phyloP scores from a whole-genome alignment of 2,113 vertebrate species.

The Scalopus aquaticus region DNA sequence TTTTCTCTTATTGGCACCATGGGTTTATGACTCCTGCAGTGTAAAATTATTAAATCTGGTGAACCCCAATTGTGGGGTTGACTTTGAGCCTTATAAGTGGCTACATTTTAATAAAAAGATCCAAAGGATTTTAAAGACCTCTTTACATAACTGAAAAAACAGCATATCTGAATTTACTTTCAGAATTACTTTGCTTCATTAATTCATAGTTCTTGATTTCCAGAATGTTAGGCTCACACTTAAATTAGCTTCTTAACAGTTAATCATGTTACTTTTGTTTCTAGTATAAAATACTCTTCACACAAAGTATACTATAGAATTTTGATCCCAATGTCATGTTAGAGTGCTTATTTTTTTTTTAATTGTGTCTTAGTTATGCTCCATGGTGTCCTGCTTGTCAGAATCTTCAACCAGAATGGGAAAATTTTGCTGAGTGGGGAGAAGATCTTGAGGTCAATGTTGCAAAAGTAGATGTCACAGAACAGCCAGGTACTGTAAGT shows the following conservation, averaged over 20 bases:
- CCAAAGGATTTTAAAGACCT: constrained; percentile 15
- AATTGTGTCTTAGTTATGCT: constrained; percentile 88
- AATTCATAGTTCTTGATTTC: neutral
- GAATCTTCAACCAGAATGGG: constrained; percentile 95
- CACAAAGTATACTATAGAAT: neutral
- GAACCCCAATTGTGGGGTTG: neutral
- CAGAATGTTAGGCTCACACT: neutral
- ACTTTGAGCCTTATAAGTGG: neutral
- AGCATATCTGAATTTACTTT: neutral
- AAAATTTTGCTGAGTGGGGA: constrained; percentile 95
- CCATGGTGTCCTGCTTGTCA: constrained; percentile 98
- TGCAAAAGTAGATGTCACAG: constrained; percentile 97
- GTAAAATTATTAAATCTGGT: constrained; percentile 41
- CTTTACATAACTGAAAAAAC: constrained; percentile 4
- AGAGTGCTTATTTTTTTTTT: neutral
- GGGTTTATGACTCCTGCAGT: neutral
- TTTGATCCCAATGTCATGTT: neutral
- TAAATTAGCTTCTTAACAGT: neutral
- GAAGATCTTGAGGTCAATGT: constrained; percentile 95
- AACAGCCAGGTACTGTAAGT: constrained; percentile 91
- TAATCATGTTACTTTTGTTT: neutral
- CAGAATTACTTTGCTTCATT: neutral
- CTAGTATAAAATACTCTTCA: constrained; percentile 40
- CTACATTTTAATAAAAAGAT: neutral
- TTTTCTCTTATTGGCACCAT: neutral